phyloP scores from a whole-genome alignment of 1,140 invertebrate genomes.

The Temnothorax curvispinosus region DNA sequence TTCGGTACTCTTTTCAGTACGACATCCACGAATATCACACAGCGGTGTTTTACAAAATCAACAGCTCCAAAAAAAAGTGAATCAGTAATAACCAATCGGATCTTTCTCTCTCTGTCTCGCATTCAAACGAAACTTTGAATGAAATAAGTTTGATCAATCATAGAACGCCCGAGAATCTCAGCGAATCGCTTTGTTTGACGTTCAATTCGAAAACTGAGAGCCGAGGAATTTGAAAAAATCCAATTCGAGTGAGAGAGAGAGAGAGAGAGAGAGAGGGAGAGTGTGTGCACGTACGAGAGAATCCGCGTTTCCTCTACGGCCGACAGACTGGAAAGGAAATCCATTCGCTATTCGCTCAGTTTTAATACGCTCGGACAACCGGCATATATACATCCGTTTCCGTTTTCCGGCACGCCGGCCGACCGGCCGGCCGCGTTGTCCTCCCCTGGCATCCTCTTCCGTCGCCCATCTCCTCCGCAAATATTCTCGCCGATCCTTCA shows the following conservation, averaged over 20 bases:
- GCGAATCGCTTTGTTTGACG: constrained; percentile 3
- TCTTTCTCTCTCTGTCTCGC: neutral
- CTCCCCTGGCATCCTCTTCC: constrained; percentile 32
- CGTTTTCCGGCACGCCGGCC: constrained; percentile 42
- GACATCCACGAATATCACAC: neutral
- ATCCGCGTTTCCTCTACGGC: constrained; percentile 23
- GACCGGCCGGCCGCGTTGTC: constrained; percentile 18
- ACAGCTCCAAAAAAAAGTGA: constrained; percentile 1
- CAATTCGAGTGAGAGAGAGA: neutral
- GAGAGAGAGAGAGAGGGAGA: neutral
- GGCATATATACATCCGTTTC: constrained; percentile 61
- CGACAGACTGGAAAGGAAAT: constrained; percentile 54
- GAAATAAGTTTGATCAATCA: constrained; percentile 31
- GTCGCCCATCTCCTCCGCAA: constrained; percentile 53
- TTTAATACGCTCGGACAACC: constrained; percentile 59
- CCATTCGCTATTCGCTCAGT: constrained; percentile 48
- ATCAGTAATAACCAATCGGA: constrained; percentile 31
- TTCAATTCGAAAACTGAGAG: constrained; percentile 27
- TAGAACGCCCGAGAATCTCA: neutral
- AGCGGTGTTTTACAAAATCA: constrained; percentile 5
- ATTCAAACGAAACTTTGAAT: neutral
- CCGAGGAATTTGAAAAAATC: constrained; percentile 41
- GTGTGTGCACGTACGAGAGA: neutral
- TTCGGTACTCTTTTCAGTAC: neutral
- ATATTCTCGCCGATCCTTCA: constrained; percentile 61